Conservation (phyloP, 2,888 invertebrate species). For the Pyrrhia umbra region DNA sequence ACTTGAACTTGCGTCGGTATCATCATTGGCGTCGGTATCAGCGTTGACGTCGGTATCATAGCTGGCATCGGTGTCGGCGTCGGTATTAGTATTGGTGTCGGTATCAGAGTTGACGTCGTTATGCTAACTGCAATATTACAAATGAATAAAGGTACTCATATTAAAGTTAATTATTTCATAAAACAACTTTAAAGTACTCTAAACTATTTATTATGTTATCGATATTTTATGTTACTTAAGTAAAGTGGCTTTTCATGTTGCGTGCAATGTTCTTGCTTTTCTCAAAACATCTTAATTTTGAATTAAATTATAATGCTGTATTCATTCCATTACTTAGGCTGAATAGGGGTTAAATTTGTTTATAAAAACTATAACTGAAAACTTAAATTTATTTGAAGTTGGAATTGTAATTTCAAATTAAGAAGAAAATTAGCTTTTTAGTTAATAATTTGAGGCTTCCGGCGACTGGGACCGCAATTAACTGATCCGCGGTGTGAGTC, state of each 20-base stretch:
- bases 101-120: too few relatives aligned
- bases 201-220: slow-evolving; percentile 9
- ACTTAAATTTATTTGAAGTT: not conserved
- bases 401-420: not conserved
- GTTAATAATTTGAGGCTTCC: too few relatives aligned
- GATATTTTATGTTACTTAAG: slow-evolving; percentile 16
- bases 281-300: not conserved
- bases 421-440: too few relatives aligned
- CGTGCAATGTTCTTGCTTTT: not conserved
- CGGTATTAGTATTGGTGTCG: too few relatives aligned
- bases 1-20: too few relatives aligned
- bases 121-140: not conserved
- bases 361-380: not conserved
- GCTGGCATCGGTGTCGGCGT: too few relatives aligned
- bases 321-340: not conserved
- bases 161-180: slow-evolving; percentile 2
- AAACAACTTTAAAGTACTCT: slow-evolving; percentile 17
- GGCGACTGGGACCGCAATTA: too few relatives aligned
- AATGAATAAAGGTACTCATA: not conserved
- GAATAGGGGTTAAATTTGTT: not conserved
- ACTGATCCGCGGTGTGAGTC: too few relatives aligned
- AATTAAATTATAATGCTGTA: not conserved
- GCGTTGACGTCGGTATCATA: too few relatives aligned
- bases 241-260: slow-evolving; percentile 37
- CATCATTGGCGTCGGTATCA: too few relatives aligned